Percentiles rank a stretch among this genome's conserved stretches.
phyloP scores from a whole-genome alignment of 1,140 invertebrate species.

The Listronotus bonariensis region DNA sequence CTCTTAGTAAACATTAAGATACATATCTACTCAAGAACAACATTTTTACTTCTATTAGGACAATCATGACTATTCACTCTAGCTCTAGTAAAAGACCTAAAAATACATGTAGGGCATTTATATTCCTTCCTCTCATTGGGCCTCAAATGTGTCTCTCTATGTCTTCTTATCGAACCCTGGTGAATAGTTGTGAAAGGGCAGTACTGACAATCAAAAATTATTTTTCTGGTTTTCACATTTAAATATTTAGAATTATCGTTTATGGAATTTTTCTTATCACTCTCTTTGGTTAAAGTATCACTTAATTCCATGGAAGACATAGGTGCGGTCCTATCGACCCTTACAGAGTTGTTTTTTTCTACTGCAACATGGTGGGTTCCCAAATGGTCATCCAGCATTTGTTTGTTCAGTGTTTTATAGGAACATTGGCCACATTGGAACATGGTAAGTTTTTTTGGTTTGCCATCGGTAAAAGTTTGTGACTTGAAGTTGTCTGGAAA shows the following conservation, averaged over 20 bases:
- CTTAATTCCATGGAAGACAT: neutral
- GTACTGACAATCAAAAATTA: neutral
- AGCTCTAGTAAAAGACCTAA: slow-evolving; percentile 3
- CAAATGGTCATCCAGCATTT: neutral
- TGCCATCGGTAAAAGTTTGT: slow-evolving; percentile 2
- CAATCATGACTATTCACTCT: neutral
- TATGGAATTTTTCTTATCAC: neutral
- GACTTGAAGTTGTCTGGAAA: slow-evolving; percentile 4
- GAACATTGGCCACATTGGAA: slow-evolving; percentile 3
- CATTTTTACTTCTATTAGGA: slow-evolving; percentile 1
- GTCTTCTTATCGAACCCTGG: neutral
- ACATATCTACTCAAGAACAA: neutral
- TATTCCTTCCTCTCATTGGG: slow-evolving; percentile 1
- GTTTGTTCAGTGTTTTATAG: neutral
- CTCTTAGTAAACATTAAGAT: too few relatives aligned
- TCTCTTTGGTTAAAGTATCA: neutral
- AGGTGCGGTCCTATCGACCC: neutral
- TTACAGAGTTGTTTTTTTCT: neutral
- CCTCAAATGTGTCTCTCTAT: neutral
- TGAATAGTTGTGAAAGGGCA: slow-evolving; percentile 3
- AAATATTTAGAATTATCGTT: neutral
- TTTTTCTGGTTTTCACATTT: neutral
- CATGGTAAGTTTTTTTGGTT: neutral
- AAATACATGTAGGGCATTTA: slow-evolving; percentile 2
- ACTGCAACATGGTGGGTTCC: neutral